A percentile compares a stretch with the other conserved stretches of the same genome.
These are phyloP conservation scores for Odontamblyopus lacepedii DNA, from an alignment of 2,797 vertebrate genomes.

Conservation along the genomic window DNA sequence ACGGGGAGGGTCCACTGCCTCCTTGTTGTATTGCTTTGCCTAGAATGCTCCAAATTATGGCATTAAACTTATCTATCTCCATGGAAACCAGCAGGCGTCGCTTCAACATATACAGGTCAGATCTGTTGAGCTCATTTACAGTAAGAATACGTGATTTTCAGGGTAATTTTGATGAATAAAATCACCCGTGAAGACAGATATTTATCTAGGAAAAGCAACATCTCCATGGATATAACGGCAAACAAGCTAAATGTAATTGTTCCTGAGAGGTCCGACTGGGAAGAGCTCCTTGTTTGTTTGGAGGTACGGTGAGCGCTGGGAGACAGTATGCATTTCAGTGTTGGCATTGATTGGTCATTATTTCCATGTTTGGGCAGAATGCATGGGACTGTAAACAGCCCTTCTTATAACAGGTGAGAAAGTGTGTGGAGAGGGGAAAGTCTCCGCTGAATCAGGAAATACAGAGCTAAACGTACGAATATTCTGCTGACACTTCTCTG, in stretches of 20 bases:
- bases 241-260: neutral
- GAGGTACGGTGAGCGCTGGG: neutral
- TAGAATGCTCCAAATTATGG: too few species aligned
- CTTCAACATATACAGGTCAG: too few species aligned
- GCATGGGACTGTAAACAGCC: neutral
- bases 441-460: neutral
- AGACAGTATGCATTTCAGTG: constrained; percentile 6
- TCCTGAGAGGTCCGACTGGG: neutral
- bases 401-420: neutral
- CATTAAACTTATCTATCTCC: too few species aligned
- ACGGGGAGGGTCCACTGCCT: too few species aligned
- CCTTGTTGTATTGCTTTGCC: too few species aligned
- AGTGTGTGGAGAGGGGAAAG: neutral
- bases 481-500: neutral
- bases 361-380: neutral
- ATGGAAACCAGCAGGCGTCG: too few species aligned
- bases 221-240: neutral
- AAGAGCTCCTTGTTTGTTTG: neutral
- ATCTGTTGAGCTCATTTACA: too few species aligned
- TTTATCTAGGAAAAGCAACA: too few species aligned
- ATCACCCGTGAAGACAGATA: too few species aligned
- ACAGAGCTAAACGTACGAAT: neutral
- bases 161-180: too few species aligned
- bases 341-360: constrained; percentile 9
- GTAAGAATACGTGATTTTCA: too few species aligned